Evolutionary conservation across 2,113 vertebrate genomes (phyloP), one percentile per base, ranked within the genome.

Genomic region (Misgurnus mizolepis): DNA sequence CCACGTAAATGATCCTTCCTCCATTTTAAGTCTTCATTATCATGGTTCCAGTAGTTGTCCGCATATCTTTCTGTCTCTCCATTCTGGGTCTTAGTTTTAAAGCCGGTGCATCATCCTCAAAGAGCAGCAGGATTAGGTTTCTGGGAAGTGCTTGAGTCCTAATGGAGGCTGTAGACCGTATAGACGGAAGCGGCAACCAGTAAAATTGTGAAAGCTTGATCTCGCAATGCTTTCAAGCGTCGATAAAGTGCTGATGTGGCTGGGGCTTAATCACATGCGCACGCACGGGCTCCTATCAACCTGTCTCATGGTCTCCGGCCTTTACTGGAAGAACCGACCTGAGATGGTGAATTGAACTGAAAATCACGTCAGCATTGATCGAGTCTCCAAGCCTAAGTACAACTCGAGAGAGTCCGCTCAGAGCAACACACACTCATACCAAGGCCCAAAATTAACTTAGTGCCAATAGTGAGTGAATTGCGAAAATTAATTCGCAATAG

Each of bases 311-410:
- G 87, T 87, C 61, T 81, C 84, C 90, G 88, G 84, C 76, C 74
- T 87, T 91, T 81, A 89, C 84, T 80, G 86, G 87, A 89, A 85
- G 79, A 45, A 87, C 84, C 86, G 81, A 83, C 66, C 85, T 47
- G 70, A 80, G 83, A 75, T 74, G 58, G 80, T 85, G 82, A n/a
- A 79, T 85, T 86, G 89, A 88, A 87, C 85, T 82, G 80, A 83
- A 88, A 92, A 93, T 89, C 84, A 61, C 85, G 84, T 90, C 88
- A 88, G 75, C 89, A 93, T 93, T 86, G 92, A 93, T 92, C 84
- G 39, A 69, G 56, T 66, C 69, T 41, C 73, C 15, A 65, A 64
- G 76, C 70, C 73, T 82, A 82, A 84, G 80, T 86, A 67, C 76
- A 72, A 60, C 47, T 73, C 43, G 15, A 76, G 72, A 71, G 55